Percentiles rank a stretch among this genome's conserved stretches.
Conservation (phyloP, 2,888 invertebrate genomes). For the Quadriops clusia region DNA sequence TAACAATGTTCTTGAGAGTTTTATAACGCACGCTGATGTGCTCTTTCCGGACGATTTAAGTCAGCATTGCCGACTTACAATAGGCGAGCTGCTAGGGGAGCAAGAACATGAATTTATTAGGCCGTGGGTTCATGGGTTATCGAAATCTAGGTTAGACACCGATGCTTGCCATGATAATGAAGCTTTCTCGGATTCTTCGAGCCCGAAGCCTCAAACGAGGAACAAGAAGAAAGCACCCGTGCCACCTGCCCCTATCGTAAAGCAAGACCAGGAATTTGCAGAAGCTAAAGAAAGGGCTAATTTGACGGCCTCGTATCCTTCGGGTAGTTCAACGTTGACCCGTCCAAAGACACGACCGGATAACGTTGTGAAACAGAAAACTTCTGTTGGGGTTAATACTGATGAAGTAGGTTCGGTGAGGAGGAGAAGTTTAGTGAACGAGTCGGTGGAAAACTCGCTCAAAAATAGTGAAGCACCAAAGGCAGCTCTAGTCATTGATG, state of each 20-base stretch:
- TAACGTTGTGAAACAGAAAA: no score
- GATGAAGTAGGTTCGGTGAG: constrained; percentile 8
- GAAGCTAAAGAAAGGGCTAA: constrained; percentile 10
- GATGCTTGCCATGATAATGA: constrained; percentile 13
- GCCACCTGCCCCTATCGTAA: constrained; percentile 12
- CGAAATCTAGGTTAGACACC: constrained; percentile 14
- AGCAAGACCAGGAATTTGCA: constrained; percentile 26
- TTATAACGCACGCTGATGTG: constrained; percentile 70
- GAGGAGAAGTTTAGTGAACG: constrained; percentile 17
- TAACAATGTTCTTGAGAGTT: constrained; percentile 73
- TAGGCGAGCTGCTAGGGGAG: constrained; percentile 45
- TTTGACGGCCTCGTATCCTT: constrained; percentile 35
- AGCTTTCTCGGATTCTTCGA: constrained; percentile 40
- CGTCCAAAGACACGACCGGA: no score
- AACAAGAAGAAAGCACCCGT: constrained; percentile 63
- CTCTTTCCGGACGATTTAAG: constrained; percentile 71
- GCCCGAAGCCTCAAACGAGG: constrained; percentile 46
- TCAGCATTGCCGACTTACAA: constrained; percentile 53
- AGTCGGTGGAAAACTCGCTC: constrained; percentile 31
- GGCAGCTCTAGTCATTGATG: constrained; percentile 42
- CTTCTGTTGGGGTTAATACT: constrained; percentile 27
- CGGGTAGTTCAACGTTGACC: constrained; percentile 34
- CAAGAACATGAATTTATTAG: constrained; percentile 40
- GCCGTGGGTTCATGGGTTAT: constrained; percentile 35
- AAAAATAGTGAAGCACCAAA: constrained; percentile 17